These are phyloP conservation scores for Thaleichthys pacificus DNA, from an alignment of 2,797 vertebrate genomes.

Conservation along the genomic window DNA sequence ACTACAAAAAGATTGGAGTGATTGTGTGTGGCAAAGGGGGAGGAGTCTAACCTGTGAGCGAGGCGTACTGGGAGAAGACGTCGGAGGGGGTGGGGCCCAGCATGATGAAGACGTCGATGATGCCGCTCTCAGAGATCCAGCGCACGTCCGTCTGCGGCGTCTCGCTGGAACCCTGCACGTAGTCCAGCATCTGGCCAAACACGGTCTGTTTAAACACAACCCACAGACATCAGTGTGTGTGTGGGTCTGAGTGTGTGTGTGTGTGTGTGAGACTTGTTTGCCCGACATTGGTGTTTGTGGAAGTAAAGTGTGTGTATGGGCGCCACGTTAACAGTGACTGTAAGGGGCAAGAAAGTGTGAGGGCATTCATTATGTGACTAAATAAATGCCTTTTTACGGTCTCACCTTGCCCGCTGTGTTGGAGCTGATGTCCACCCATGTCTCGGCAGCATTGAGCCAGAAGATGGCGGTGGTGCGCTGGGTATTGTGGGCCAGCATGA, in stretches of 20 bases:
- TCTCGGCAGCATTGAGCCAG: slow-evolving; percentile 94
- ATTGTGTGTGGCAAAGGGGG: neutral
- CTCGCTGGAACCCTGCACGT: slow-evolving; percentile 87
- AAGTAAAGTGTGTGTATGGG: neutral
- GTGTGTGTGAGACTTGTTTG: neutral
- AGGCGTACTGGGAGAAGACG: slow-evolving; percentile 85
- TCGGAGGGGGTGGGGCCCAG: slow-evolving; percentile 81
- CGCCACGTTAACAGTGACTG: too few relatives aligned
- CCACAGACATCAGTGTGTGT: neutral
- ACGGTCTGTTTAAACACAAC: slow-evolving; percentile 65
- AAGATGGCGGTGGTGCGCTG: slow-evolving; percentile 87
- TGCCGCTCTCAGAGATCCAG: slow-evolving; percentile 94
- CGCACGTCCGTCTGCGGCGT: slow-evolving; percentile 89
- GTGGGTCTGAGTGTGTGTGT: neutral
- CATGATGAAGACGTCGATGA: slow-evolving; percentile 89
- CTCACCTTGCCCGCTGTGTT: slow-evolving; percentile 89
- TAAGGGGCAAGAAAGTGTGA: too few relatives aligned
- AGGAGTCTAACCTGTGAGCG: slow-evolving; percentile 80
- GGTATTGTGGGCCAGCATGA: slow-evolving; percentile 84
- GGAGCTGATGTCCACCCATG: slow-evolving; percentile 94
- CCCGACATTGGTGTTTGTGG: neutral
- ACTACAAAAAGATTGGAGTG: neutral
- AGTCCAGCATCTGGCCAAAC: slow-evolving; percentile 82
- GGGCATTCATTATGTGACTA: too few relatives aligned
- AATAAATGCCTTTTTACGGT: too few relatives aligned